Conservation (phyloP, 2,797 vertebrate genomes). For the Chelonia mydas region DNA sequence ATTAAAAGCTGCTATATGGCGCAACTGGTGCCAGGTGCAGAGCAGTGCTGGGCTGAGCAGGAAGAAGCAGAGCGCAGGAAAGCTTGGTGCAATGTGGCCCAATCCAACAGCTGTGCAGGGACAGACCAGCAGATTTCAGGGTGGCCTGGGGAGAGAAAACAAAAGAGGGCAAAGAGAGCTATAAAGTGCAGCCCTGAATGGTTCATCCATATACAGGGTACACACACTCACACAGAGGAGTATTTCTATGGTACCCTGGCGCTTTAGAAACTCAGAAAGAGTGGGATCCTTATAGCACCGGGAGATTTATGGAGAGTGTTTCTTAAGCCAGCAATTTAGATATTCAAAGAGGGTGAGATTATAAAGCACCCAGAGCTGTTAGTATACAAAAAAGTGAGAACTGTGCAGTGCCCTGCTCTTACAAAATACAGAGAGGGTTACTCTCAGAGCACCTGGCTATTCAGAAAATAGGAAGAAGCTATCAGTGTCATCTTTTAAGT, state of each 20-base stretch:
- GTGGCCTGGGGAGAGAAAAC: accelerated
- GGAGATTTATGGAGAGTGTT: background rate
- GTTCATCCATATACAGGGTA: background rate
- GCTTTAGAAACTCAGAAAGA: background rate
- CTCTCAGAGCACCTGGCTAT: background rate
- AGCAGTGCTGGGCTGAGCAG: background rate
- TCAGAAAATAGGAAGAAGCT: background rate
- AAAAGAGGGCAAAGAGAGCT: background rate
- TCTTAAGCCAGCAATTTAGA: background rate
- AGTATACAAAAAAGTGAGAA: background rate
- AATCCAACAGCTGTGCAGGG: background rate
- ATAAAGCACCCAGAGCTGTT: background rate
- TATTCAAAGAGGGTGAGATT: background rate
- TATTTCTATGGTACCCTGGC: background rate
- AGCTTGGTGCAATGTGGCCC: accelerated
- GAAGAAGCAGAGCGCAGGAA: accelerated
- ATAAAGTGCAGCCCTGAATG: accelerated
- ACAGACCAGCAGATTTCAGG: background rate
- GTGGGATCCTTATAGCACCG: background rate
- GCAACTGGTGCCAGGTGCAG: constrained; percentile 14
- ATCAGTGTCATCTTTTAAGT: background rate
- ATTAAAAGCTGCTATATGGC: constrained; percentile 30
- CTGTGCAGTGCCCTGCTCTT: background rate
- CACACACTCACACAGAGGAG: background rate
- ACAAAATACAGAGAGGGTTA: background rate